Conservation (phyloP, 2,113 vertebrate species). For the Gavialis gangeticus region DNA sequence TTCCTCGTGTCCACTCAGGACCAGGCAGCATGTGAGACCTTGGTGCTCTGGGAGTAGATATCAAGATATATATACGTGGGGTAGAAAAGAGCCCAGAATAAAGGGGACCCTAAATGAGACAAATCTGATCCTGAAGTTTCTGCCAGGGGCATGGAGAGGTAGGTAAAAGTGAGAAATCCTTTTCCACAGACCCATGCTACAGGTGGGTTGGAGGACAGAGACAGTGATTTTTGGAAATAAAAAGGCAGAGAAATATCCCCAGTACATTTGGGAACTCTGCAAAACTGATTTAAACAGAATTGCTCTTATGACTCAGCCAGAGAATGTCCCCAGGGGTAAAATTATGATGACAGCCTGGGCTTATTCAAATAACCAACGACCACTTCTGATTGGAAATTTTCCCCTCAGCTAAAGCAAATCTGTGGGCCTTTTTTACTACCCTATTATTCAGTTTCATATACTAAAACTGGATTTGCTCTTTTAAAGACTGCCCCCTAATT, state of each 20-base stretch:
- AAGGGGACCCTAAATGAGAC: background rate
- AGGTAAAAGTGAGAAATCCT: background rate
- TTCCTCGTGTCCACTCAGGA: too few species aligned
- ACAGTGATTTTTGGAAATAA: background rate
- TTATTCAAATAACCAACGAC: background rate
- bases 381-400: conserved; percentile 21
- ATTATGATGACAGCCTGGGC: background rate
- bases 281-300: background rate
- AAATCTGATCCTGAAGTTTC: background rate
- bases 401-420: background rate
- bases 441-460: conserved; percentile 6
- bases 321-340: background rate
- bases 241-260: background rate
- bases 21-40: too few species aligned
- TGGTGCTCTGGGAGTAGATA: too few species aligned
- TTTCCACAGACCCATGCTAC: background rate
- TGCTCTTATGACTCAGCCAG: background rate
- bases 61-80: background rate
- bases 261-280: background rate
- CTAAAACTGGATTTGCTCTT: background rate
- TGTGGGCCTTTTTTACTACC: background rate
- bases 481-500: background rate
- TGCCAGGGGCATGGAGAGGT: background rate
- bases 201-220: background rate
- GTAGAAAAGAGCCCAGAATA: background rate